Conservation (phyloP, 2,797 vertebrate species). For the Mionectes olivaceus region DNA sequence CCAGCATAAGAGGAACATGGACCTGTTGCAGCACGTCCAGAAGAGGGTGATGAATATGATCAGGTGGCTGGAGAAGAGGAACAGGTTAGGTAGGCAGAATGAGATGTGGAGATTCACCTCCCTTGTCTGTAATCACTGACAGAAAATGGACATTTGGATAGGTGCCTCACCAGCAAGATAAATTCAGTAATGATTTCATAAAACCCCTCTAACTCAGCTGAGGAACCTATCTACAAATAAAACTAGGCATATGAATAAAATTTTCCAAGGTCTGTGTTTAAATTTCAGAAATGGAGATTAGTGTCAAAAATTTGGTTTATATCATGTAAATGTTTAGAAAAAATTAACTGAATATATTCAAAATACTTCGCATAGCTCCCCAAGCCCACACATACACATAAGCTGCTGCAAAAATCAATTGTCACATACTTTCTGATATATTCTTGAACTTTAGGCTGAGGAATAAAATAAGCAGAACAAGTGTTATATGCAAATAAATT, state of each 20-base stretch:
- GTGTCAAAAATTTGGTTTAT: neutral
- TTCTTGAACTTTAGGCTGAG: neutral
- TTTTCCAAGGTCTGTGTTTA: neutral
- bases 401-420: neutral
- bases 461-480: neutral
- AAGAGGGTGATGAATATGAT: neutral
- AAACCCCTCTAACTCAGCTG: neutral
- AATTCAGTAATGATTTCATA: neutral
- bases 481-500: neutral
- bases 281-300: neutral
- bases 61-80: neutral
- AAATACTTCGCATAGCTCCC: neutral
- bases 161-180: neutral
- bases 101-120: neutral
- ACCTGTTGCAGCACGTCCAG: neutral
- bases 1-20: neutral
- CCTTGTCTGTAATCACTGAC: neutral
- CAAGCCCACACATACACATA: neutral
- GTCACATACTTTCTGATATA: neutral
- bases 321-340: conserved; percentile 42
- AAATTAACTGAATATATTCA: neutral
- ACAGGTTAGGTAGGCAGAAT: neutral
- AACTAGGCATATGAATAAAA: neutral
- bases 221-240: neutral
- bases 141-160: neutral